Base-by-base conservation (phyloP, 35 echinoderm and acorn worm species). In the Stichopus chloronotus region DNA sequence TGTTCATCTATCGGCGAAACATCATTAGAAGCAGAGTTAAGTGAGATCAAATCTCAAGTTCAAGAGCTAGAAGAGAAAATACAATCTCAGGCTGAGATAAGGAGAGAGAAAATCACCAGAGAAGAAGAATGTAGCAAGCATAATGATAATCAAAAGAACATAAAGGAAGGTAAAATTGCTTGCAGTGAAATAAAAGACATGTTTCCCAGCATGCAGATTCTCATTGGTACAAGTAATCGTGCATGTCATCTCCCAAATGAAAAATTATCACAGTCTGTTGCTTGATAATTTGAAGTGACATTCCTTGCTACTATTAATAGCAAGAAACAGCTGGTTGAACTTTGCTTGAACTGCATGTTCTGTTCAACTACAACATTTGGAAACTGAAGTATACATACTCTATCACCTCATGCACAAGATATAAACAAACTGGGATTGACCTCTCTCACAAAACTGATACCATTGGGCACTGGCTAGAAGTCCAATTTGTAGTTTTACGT, bases 1-100 rank as follows among this genome's bases (percentile, higher is more conserved):
- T 96, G 95, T 61, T 96, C 95, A 8, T 96, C 95, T 1, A 90
- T 96, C 55, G 95, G 95, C 5, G 95, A 96, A 54, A 92, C 90
- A 1, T 57, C 86, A 6, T 76, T 96, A 52, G 95, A 96, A 63
- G 95, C 94, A 9, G 95, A 96, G 59, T 90, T 94, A 53, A 83
- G 58, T 65, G 95, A 94, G 5, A 96, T 96, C 59, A 94, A 94
- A 78, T 94, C 90, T 23, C 95, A 96, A 81, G 92, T 96, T 20
- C 90, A 92, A 71, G 83, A 89, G 17, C 54, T 96, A 16, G 95
- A 96, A 53, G 54, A 95, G 60, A 91, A 92, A 83, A 91, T 92
- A 79, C 63, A 89, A 82, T 87, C 90, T 59, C 90, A 94, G 63
- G 82, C 58, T 43, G 87, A 89, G 23, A 92, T 20, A 89, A 71